Evolutionary conservation across 2,113 vertebrate species (phyloP), one percentile per base, ranked within the genome.

Genomic region (Ranitomeya imitator): DNA sequence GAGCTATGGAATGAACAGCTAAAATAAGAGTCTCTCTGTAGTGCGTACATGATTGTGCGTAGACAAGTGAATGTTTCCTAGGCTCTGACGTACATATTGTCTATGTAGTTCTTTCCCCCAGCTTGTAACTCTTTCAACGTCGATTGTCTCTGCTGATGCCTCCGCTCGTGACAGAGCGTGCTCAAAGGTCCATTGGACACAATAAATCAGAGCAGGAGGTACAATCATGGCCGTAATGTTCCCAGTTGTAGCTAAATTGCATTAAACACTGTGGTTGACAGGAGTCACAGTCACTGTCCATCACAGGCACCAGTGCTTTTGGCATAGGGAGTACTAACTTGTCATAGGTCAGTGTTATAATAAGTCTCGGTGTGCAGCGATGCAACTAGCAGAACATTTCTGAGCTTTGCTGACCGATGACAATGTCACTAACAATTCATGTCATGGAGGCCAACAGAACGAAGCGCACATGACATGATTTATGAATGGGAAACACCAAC

Each of bases 21-120:
- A 78, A 88, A 77, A 83, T 83, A 88, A 83, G 87, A 84, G 87
- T 5, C 71, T 60, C 78, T 88, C 73, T 82, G 52, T 83, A 78
- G 80, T 88, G 81, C 87, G 81, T 84, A 88, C 9, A n/a, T 57
- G 71, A 88, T 51, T 71, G 80, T 88, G 87, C 80, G 87, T 88
- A 83, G 71, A 88, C 71, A 71, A 55, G 87, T 69, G 87, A 78
- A 78, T 88, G 59, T 88, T 88, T 83, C 23, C 23, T 83, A 63
- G 80, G n/a, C 80, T 84, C 69, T 88, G 86, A 84, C 87, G 87
- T 88, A 52, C 87, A 67, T 54, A 61, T 77, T 88, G 71, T 61
- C 31, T 78, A 61, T 79, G 77, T 57, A 37, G 61, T 13, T 80
- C 26, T 87, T 82, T 77, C n/a, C 45, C 23, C 3, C 51, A 31